These are phyloP conservation scores for Pseudotriccus pelzelni DNA, from an alignment of 2,797 vertebrate genomes.

Conservation along the genomic window DNA sequence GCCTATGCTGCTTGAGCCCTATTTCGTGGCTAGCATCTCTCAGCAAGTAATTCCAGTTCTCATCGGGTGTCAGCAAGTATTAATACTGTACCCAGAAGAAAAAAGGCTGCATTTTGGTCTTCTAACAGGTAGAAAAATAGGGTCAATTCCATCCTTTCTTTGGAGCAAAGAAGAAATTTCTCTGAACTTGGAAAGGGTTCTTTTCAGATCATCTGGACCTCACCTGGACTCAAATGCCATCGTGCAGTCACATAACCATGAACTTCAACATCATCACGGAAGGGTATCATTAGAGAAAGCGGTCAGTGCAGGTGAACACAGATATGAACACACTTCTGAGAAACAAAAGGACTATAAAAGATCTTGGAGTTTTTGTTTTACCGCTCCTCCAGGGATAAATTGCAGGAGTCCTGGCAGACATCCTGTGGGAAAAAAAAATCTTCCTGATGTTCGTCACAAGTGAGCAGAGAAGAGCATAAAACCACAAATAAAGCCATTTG, in stretches of 20 bases:
- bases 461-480: not conserved
- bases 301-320: not conserved
- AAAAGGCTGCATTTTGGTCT: not conserved
- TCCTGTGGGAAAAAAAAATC: not conserved
- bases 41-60: not conserved
- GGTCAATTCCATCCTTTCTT: not conserved
- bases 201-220: not conserved
- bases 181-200: not conserved
- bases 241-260: rapidly evolving
- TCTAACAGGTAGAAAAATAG: not conserved
- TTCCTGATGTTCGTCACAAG: not conserved
- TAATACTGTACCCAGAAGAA: not conserved
- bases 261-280: not conserved
- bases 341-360: not conserved
- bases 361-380: not conserved
- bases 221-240: not conserved
- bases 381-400: not conserved
- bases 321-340: not conserved
- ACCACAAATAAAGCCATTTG: constrained; percentile 36
- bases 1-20: not conserved
- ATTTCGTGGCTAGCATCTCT: not conserved
- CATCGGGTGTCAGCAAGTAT: not conserved
- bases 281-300: not conserved
- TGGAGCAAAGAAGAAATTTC: not conserved
- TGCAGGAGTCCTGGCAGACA: not conserved